Conservation (phyloP, 2,888 invertebrate species). For the Limnephilus lunatus region DNA sequence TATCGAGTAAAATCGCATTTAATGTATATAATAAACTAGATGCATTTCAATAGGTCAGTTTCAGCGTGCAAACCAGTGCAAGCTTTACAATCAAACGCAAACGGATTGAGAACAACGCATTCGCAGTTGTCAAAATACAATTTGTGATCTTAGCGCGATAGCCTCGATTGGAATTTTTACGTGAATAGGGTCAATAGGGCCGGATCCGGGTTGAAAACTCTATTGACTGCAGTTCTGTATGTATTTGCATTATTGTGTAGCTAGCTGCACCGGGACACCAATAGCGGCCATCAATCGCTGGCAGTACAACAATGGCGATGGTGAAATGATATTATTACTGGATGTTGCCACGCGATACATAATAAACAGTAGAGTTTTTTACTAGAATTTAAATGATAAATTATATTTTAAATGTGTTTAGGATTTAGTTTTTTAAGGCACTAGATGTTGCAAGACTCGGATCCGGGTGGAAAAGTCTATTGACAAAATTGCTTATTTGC, state of each 20-base stretch:
- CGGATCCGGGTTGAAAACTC: constrained; percentile 13
- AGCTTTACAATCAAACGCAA: neutral
- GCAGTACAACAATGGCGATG: neutral
- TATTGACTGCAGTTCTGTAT: neutral
- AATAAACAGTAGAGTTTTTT: neutral
- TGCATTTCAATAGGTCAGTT: neutral
- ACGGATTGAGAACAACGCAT: constrained; percentile 20
- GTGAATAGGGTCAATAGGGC: constrained; percentile 37
- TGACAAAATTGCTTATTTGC: neutral
- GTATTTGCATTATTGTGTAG: neutral
- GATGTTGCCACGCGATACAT: neutral
- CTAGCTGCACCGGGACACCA: neutral
- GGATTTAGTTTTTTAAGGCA: neutral
- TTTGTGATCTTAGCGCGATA: constrained; percentile 30
- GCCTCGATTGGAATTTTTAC: neutral
- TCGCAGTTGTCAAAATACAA: constrained; percentile 35
- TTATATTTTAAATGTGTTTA: neutral
- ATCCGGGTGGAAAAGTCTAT: constrained; percentile 11
- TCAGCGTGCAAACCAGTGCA: neutral
- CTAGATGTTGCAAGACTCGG: neutral
- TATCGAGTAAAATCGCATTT: too few relatives aligned
- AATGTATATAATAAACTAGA: too few relatives aligned
- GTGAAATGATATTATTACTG: neutral
- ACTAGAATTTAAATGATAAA: too few relatives aligned
- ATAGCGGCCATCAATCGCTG: neutral